Evolutionary conservation across 2,888 invertebrate genomes (phyloP).

Genomic region (Deroplatys truncata): DNA sequence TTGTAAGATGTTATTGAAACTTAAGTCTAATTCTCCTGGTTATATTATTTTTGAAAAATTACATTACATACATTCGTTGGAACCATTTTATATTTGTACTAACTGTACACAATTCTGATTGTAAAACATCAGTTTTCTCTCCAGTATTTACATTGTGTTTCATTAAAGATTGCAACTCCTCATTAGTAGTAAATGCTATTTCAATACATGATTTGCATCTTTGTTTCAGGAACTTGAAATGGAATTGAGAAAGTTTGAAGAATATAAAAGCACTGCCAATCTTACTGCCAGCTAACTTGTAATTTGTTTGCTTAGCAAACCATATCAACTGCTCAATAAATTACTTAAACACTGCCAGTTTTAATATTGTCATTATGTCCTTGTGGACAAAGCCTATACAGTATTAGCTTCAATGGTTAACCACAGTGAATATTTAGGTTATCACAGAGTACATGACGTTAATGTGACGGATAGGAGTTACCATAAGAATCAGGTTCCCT

Average conservation of each 20-base stretch:
- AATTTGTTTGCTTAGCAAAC: not conserved
- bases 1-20: no score
- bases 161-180: no score
- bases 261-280: not conserved
- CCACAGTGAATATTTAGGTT: no score
- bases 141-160: no score
- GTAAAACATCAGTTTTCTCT: no score
- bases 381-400: not conserved
- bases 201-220: not conserved
- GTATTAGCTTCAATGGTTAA: not conserved
- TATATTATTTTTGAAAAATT: no score
- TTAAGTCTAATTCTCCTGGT: no score
- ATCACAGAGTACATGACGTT: no score
- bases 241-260: constrained; percentile 20
- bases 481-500: not conserved
- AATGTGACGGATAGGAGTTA: not conserved
- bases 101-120: no score
- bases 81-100: no score
- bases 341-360: constrained; percentile 8
- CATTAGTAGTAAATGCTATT: not conserved
- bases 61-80: no score
- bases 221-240: constrained; percentile 24
- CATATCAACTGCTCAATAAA: constrained; percentile 14
- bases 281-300: constrained; percentile 23
- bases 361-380: not conserved